Conservation (phyloP, 2,888 invertebrate genomes). For the Dinocampus coccinellae region DNA sequence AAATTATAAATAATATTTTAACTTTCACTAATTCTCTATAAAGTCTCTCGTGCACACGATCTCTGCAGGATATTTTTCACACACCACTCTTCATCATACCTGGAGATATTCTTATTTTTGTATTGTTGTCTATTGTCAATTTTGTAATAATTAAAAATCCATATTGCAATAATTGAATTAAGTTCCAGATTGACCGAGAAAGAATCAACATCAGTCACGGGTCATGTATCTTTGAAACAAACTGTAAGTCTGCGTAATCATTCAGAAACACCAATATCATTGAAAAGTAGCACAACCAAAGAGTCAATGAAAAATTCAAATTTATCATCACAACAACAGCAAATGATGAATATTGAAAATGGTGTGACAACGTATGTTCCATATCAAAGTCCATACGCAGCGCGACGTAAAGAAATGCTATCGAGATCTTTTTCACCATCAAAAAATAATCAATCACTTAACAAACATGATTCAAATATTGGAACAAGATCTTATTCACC, state of each 20-base stretch:
- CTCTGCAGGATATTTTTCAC: slow-evolving; percentile 34
- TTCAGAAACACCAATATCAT: slow-evolving; percentile 57
- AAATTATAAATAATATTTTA: slow-evolving; percentile 60
- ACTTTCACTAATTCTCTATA: slow-evolving; percentile 55
- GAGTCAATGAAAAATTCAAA: slow-evolving; percentile 54
- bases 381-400: slow-evolving; percentile 62
- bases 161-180: slow-evolving; percentile 35
- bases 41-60: slow-evolving; percentile 34
- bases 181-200: slow-evolving; percentile 60
- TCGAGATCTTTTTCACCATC: slow-evolving; percentile 61
- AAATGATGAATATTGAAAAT: slow-evolving; percentile 59
- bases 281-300: slow-evolving; percentile 56
- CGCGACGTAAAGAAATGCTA: slow-evolving; percentile 58
- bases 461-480: slow-evolving; percentile 48
- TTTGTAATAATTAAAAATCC: not conserved
- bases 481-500: slow-evolving; percentile 60
- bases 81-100: slow-evolving; percentile 17
- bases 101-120: not conserved
- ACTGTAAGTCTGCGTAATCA: slow-evolving; percentile 59
- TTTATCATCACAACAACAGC: slow-evolving; percentile 58
- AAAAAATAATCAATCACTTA: slow-evolving; percentile 47
- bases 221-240: slow-evolving; percentile 64
- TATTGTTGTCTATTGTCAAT: not conserved
- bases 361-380: slow-evolving; percentile 59
- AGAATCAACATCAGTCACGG: slow-evolving; percentile 46